A percentile compares a stretch with the other conserved stretches of the same genome.
phyloP scores from a whole-genome alignment of 1,140 invertebrate species.

The Aphis craccivora region DNA sequence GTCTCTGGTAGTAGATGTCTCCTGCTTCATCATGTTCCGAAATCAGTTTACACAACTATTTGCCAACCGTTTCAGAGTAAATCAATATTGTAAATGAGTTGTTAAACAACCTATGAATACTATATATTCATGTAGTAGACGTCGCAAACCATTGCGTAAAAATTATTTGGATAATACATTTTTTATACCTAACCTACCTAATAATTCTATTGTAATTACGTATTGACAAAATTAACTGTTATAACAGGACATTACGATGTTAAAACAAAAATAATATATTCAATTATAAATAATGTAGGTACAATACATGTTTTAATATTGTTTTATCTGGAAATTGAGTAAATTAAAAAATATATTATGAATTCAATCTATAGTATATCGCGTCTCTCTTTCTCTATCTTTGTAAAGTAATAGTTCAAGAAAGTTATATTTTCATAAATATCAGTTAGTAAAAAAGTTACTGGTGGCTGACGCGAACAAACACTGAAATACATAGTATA shows the following conservation, averaged over 20 bases:
- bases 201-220: no score
- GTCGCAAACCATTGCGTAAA: not conserved
- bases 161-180: not conserved
- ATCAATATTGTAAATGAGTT: no score
- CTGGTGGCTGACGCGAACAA: not conserved
- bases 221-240: no score
- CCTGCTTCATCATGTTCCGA: no score
- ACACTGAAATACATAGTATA: not conserved
- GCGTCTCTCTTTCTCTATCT: not conserved
- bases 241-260: no score
- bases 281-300: no score
- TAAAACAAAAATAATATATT: no score
- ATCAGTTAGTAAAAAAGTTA: not conserved
- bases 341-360: not conserved
- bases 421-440: not conserved
- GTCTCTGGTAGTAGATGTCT: no score
- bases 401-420: not conserved
- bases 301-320: not conserved
- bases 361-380: not conserved
- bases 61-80: no score
- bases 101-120: no score
- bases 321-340: not conserved
- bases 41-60: no score
- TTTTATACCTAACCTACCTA: not conserved
- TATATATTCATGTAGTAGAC: no score